phyloP scores from a whole-genome alignment of 2,113 vertebrate species.

The Pao palembangensis region DNA sequence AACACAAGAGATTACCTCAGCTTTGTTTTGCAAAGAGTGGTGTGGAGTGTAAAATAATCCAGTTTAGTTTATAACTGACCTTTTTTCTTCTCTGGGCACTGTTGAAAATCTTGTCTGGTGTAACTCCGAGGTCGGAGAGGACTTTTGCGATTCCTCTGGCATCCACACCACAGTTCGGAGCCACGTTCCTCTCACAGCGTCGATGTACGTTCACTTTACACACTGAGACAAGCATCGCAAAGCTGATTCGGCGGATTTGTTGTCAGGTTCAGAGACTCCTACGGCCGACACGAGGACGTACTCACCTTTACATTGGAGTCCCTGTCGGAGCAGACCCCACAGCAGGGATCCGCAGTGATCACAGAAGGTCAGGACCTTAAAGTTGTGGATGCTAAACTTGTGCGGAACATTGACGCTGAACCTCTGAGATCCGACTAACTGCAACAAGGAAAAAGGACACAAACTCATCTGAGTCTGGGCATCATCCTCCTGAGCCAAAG shows the following conservation, averaged over 20 bases:
- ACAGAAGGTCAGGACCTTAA: constrained; percentile 95
- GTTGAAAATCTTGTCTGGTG: constrained; percentile 94
- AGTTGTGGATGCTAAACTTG: constrained; percentile 96
- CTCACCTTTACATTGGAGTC: constrained; percentile 93
- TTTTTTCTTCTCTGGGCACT: constrained; percentile 92
- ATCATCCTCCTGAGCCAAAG: too few species aligned
- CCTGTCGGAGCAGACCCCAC: constrained; percentile 93
- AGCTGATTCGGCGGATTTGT: too few species aligned
- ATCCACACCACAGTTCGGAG: constrained; percentile 96
- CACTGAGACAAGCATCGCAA: constrained; percentile 65
- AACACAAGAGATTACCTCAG: background rate
- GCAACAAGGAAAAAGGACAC: constrained; percentile 42
- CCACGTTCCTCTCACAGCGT: constrained; percentile 94
- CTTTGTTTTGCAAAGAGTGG: background rate
- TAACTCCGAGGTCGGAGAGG: constrained; percentile 92
- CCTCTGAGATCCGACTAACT: constrained; percentile 88
- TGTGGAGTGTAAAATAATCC: background rate
- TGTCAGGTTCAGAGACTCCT: too few species aligned
- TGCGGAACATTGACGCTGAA: constrained; percentile 98
- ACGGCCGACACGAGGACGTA: background rate
- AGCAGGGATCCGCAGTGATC: constrained; percentile 95
- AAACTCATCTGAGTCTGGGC: too few species aligned
- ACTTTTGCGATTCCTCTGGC: constrained; percentile 94
- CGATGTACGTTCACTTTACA: constrained; percentile 98
- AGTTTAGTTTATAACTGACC: constrained; percentile 23